A percentile compares a stretch with the other conserved stretches of the same genome.
These are phyloP conservation scores for Caiman crocodilus DNA, from an alignment of 2,797 vertebrate species.

Conservation along the genomic window DNA sequence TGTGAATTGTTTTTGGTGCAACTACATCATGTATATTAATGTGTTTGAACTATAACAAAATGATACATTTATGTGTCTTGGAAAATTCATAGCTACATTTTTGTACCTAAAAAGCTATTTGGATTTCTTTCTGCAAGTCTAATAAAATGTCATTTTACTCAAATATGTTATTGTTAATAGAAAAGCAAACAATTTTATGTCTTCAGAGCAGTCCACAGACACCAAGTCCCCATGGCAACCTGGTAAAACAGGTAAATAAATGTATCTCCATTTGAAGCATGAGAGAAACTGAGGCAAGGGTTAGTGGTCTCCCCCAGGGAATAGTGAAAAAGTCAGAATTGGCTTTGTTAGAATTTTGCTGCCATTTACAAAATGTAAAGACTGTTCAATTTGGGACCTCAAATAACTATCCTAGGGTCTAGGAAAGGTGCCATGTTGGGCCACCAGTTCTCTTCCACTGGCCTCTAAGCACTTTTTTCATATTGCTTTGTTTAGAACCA, in stretches of 20 bases:
- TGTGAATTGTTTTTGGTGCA: constrained; percentile 28
- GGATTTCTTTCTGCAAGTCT: not conserved
- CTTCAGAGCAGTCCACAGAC: rapidly evolving
- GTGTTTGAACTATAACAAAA: constrained; percentile 56
- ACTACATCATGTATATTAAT: not conserved
- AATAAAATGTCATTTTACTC: not conserved
- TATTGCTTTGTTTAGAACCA: not conserved
- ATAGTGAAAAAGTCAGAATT: not conserved
- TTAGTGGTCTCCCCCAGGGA: rapidly evolving
- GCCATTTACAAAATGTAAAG: not conserved
- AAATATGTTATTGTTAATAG: not conserved
- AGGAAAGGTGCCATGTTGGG: not conserved
- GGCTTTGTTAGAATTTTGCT: not conserved
- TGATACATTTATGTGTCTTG: not conserved
- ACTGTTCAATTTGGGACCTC: not conserved
- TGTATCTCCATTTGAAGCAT: not conserved
- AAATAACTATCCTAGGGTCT: not conserved
- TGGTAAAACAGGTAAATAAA: not conserved
- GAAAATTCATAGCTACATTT: not conserved
- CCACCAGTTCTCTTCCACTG: not conserved
- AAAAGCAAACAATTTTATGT: not conserved
- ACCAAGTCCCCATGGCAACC: rapidly evolving
- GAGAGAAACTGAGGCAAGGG: not conserved
- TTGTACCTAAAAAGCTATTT: constrained; percentile 25
- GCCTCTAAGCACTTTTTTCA: rapidly evolving